Conservation (phyloP, 64 coral and sea anemone genomes). For the Porites lutea region DNA sequence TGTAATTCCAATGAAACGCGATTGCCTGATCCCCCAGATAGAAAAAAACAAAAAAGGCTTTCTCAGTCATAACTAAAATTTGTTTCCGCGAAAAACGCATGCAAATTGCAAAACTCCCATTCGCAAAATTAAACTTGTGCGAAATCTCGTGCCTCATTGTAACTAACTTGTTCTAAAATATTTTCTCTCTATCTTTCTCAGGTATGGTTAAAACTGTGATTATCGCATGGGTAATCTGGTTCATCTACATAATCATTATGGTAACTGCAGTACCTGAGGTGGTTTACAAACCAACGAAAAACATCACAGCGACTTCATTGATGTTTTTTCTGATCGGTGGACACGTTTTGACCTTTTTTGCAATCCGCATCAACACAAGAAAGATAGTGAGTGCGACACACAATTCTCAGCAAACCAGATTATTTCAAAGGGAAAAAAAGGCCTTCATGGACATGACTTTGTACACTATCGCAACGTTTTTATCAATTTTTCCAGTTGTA, state of each 20-base stretch:
- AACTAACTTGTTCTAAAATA: too few relatives aligned
- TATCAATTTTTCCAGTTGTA: background rate
- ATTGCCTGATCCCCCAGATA: too few relatives aligned
- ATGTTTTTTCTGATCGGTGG: background rate
- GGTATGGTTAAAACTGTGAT: constrained; percentile 25
- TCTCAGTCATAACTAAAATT: too few relatives aligned
- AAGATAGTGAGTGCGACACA: background rate
- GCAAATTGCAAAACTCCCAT: too few relatives aligned
- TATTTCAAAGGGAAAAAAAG: constrained; percentile 26
- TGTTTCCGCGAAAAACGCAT: too few relatives aligned
- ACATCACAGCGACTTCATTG: background rate
- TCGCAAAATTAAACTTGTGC: too few relatives aligned
- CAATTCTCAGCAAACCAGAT: background rate
- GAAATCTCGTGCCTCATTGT: too few relatives aligned
- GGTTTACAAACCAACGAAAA: constrained; percentile 1
- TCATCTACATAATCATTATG: background rate
- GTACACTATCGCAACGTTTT: background rate
- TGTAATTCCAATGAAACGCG: too few relatives aligned
- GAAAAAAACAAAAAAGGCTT: too few relatives aligned
- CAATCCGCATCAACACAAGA: background rate
- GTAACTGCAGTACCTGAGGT: background rate
- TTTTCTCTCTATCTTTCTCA: background rate
- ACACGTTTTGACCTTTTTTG: background rate
- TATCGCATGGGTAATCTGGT: background rate
- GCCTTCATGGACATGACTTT: background rate